Evolutionary conservation across 2,797 vertebrate genomes (phyloP).

Genomic region (Gymnoscopelus braueri): DNA sequence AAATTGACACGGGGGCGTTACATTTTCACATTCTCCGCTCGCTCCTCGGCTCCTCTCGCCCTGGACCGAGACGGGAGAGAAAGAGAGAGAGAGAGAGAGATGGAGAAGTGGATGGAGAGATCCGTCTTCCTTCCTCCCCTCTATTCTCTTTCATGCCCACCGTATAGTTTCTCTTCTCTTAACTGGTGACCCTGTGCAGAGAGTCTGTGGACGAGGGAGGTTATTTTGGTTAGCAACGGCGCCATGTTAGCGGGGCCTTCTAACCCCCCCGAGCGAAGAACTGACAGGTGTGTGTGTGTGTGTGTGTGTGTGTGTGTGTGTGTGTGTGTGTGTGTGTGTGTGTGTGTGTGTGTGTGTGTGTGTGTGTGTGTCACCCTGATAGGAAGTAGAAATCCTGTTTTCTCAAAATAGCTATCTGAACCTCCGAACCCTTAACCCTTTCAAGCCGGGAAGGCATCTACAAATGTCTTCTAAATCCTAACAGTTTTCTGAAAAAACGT

Average conservation of each 20-base stretch:
- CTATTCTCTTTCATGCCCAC: conserved; percentile 37
- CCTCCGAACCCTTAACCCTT: conserved; percentile 18
- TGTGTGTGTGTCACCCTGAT: conserved; percentile 16
- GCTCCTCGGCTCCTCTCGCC: conserved; percentile 34
- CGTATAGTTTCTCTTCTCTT: conserved; percentile 53
- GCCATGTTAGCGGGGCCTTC: conserved; percentile 47
- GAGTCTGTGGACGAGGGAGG: conserved; percentile 52
- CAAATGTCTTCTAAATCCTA: too few relatives aligned
- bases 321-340: conserved; percentile 18
- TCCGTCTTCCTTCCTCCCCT: conserved; percentile 50
- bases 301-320: conserved; percentile 20
- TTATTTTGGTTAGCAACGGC: conserved; percentile 69
- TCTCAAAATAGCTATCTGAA: conserved; percentile 40
- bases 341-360: neutral
- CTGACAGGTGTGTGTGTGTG: conserved; percentile 51
- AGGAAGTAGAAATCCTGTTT: conserved; percentile 7
- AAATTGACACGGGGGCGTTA: conserved; percentile 77
- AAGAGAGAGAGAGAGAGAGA: conserved; percentile 32
- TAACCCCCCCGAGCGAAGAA: conserved; percentile 47
- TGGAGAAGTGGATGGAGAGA: conserved; percentile 31
- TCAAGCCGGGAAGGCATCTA: too few relatives aligned
- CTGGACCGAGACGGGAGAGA: conserved; percentile 60
- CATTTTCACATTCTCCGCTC: conserved; percentile 73
- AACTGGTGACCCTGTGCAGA: conserved; percentile 57
- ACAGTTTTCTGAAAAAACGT: too few relatives aligned